Evolutionary conservation across 2,113 vertebrate species (phyloP).

Genomic region (Semicossyphus pulcher): DNA sequence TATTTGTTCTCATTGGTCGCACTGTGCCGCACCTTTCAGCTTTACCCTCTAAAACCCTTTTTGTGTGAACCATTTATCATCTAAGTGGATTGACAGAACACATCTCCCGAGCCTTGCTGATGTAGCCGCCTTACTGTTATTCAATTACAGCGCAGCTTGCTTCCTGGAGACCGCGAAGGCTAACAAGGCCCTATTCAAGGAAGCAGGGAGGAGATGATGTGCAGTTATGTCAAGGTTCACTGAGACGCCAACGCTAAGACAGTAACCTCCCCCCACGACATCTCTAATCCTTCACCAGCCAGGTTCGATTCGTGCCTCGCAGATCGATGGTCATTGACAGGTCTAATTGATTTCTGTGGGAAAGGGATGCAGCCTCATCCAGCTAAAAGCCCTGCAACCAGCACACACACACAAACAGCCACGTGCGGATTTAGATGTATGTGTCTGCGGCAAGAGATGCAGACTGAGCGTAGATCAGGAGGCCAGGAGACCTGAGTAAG

Average conservation of each 20-base stretch:
- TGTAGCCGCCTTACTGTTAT: constrained; percentile 65
- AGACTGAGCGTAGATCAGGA: constrained; percentile 17
- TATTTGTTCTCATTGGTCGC: constrained; percentile 44
- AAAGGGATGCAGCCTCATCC: constrained; percentile 69
- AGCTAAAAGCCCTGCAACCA: constrained; percentile 53
- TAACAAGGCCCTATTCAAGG: constrained; percentile 57
- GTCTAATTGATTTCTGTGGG: constrained; percentile 83
- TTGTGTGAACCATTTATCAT: constrained; percentile 67
- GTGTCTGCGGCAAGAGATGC: not conserved
- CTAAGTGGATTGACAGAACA: constrained; percentile 70
- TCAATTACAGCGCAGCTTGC: constrained; percentile 64
- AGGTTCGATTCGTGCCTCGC: constrained; percentile 58
- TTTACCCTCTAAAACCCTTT: constrained; percentile 51
- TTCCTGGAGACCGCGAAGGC: constrained; percentile 62
- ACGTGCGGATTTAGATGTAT: constrained; percentile 1
- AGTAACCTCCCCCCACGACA: constrained; percentile 29
- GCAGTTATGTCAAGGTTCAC: constrained; percentile 67
- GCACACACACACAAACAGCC: constrained; percentile 12
- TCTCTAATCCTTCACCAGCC: constrained; percentile 66
- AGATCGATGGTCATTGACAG: constrained; percentile 79
- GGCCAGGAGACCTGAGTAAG: constrained; percentile 24
- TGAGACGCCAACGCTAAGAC: constrained; percentile 44
- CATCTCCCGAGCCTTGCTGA: constrained; percentile 53
- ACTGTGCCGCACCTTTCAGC: constrained; percentile 38
- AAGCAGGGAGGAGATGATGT: constrained; percentile 44